Base-by-base conservation (phyloP, 2,888 invertebrate species). In the Punctoribates punctum region DNA sequence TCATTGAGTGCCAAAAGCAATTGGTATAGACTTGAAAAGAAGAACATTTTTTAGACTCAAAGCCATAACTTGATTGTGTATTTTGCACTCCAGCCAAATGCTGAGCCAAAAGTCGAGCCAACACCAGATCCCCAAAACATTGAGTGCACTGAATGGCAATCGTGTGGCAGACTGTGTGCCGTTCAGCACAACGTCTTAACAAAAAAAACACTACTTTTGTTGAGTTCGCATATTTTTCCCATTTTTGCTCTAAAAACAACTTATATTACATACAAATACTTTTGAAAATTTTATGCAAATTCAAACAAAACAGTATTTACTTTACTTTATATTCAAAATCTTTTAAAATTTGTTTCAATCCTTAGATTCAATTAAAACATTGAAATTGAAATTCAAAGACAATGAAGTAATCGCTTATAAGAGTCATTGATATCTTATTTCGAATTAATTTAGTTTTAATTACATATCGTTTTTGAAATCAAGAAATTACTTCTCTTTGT, bases 41-140 rank as follows among this genome's bases (percentile, higher is more conserved):
- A 17, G 15, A 60, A 17, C 60, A 60, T 60, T 27, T 60, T 60
- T 57, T 13, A 20, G 25, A 20, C n/a, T n/a, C 51, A n/a, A 42
- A 60, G 27, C 27, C 4, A 27, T 60, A 15, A 29, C 3, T 60
- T 60, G 15, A 42, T 67, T 67, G 67, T 67, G 42, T 67, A 67
- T 67, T 67, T 67, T 67, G 67, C 67, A 67, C 20, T 42, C 38
- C 20, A 67, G 67, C 67, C 67, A 67, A 67, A 42, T n/a, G n/a
- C 13, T 27, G 29, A 8, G 9, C 57, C 57, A 23, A 25, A 23
- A 57, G 25, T 2, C 23, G 20, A 23, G 27, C 60, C 60, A 27
- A 17, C 60, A 60, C 27, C 15, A 60, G 2, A 60, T 11, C 5
- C 17, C 5, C 17, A 29, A 51, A 34, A 8, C 34, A 34, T 34